Percentiles rank a stretch among this genome's conserved stretches.
These are phyloP conservation scores for Mamestra brassicae DNA, from an alignment of 2,888 invertebrate genomes.

Conservation along the genomic window DNA sequence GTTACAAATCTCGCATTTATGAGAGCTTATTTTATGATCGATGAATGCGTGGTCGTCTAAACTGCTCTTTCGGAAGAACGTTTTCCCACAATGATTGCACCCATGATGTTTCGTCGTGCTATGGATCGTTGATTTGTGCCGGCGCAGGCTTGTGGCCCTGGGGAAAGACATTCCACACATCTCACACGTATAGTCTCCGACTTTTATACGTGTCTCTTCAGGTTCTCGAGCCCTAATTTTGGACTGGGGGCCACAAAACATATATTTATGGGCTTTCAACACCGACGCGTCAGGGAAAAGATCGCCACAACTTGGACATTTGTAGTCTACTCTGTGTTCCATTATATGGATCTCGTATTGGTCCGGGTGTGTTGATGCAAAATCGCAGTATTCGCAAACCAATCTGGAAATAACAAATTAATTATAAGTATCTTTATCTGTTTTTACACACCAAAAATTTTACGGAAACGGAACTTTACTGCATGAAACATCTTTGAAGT, in stretches of 20 bases:
- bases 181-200: not conserved
- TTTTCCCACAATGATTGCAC: not conserved
- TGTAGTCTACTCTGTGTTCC: not conserved
- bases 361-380: not conserved
- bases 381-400: not conserved
- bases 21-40: not conserved
- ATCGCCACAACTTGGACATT: not conserved
- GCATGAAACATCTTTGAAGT: no score
- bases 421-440: no score
- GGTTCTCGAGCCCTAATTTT: not conserved
- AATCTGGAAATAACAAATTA: not conserved
- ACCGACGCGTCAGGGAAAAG: not conserved
- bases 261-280: not conserved
- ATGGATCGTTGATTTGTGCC: not conserved
- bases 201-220: not conserved
- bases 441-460: no score
- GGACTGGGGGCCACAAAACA: not conserved
- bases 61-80: not conserved
- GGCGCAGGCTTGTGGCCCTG: not conserved
- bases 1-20: not conserved
- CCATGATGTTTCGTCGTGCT: not conserved
- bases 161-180: not conserved
- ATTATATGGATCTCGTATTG: not conserved
- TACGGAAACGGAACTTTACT: no score
- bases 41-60: not conserved